Evolutionary conservation across 2,113 vertebrate genomes (phyloP).

Genomic region (Takifugu bimaculatus): DNA sequence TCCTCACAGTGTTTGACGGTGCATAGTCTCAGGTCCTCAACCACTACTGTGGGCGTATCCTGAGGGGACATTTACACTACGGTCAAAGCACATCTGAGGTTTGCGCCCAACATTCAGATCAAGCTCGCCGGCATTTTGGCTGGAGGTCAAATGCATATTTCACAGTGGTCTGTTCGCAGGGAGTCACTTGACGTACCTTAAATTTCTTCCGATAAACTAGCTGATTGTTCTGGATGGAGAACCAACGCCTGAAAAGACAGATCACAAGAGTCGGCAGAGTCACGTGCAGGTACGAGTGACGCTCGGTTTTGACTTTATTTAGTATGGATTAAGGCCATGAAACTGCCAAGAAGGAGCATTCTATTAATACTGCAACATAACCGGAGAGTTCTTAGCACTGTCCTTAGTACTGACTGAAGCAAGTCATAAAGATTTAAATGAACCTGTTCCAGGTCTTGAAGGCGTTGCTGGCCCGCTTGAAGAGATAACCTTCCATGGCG

Average conservation of each 20-base stretch:
- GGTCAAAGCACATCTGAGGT: background rate
- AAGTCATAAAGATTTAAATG: background rate
- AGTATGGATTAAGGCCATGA: background rate
- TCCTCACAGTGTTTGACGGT: constrained; percentile 98
- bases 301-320: background rate
- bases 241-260: constrained; percentile 89
- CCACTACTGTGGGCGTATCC: constrained; percentile 96
- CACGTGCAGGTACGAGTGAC: constrained; percentile 11
- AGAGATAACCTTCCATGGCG: constrained; percentile 97
- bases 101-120: background rate
- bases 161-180: constrained; percentile 15
- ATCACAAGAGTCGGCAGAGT: constrained; percentile 27
- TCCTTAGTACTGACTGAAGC: background rate
- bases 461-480: constrained; percentile 97
- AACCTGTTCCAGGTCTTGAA: constrained; percentile 99
- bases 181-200: constrained; percentile 81
- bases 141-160: constrained; percentile 36
- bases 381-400: too few species aligned
- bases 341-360: too few species aligned
- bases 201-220: constrained; percentile 99
- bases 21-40: constrained; percentile 92
- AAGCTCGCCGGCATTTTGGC: constrained; percentile 34
- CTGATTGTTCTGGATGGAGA: constrained; percentile 99
- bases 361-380: too few species aligned
- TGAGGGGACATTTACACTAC: constrained; percentile 40